A percentile compares a stretch with the other conserved stretches of the same genome.
These are phyloP conservation scores for Ptychoptera contaminata DNA, from an alignment of 2,888 invertebrate species.

Conservation along the genomic window DNA sequence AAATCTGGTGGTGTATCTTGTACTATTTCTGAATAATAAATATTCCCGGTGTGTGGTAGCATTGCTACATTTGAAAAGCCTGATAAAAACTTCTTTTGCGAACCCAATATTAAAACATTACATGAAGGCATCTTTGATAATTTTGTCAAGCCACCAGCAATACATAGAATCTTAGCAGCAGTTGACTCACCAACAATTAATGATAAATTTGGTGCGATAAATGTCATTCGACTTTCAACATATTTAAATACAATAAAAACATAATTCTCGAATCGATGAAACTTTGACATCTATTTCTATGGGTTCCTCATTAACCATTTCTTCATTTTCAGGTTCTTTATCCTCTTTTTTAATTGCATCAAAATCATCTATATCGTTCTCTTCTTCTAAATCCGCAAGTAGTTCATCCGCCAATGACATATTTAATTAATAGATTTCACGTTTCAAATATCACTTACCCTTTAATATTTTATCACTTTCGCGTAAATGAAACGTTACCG, in stretches of 20 bases:
- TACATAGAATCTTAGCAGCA: conserved; percentile 50
- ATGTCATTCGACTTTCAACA: conserved; percentile 97
- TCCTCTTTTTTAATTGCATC: conserved; percentile 41
- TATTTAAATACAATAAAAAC: conserved; percentile 89
- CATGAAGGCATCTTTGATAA: conserved; percentile 96
- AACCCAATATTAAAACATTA: conserved; percentile 81
- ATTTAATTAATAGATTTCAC: too few relatives aligned
- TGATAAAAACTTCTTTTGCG: conserved; percentile 77
- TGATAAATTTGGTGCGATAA: conserved; percentile 96
- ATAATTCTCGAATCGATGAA: conserved; percentile 71
- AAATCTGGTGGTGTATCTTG: conserved; percentile 89
- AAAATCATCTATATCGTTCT: conserved; percentile 53
- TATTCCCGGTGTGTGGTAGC: conserved; percentile 88
- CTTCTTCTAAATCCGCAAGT: conserved; percentile 89
- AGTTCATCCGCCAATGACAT: conserved; percentile 97
- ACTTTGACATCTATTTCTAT: conserved; percentile 37
- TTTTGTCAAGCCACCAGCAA: conserved; percentile 91
- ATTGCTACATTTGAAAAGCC: conserved; percentile 91
- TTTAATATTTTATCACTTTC: too few relatives aligned
- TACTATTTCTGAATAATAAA: conserved; percentile 84
- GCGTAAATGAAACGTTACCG: too few relatives aligned
- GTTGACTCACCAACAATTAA: conserved; percentile 59
- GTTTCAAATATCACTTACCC: too few relatives aligned
- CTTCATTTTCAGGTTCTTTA: conserved; percentile 6
- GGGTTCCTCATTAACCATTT: conserved; percentile 4